Conservation (phyloP, 2,797 vertebrate species). For the Kryptolebias ocellatus region DNA sequence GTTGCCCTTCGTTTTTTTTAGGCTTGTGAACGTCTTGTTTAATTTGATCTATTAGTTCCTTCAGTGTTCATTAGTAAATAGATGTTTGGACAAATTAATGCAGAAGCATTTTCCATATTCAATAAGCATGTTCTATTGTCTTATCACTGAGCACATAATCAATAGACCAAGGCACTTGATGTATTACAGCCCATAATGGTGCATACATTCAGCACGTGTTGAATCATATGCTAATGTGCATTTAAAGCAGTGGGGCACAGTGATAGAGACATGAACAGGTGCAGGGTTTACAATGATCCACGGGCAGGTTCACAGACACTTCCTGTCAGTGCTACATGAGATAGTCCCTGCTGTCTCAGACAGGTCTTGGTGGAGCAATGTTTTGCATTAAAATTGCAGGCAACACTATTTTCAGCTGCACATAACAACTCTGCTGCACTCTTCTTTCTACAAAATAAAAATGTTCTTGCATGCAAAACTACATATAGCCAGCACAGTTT, state of each 20-base stretch:
- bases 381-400: conserved; percentile 76
- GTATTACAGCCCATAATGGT: conserved; percentile 66
- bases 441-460: conserved; percentile 38
- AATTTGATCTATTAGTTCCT: conserved; percentile 43
- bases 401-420: conserved; percentile 43
- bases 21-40: conserved; percentile 26
- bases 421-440: conserved; percentile 32
- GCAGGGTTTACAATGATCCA: conserved; percentile 69
- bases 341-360: conserved; percentile 70
- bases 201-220: conserved; percentile 66
- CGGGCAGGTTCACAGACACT: conserved; percentile 70
- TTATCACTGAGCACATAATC: conserved; percentile 67
- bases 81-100: conserved; percentile 55
- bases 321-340: conserved; percentile 68
- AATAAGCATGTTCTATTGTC: conserved; percentile 68
- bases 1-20: conserved; percentile 36
- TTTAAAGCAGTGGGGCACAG: conserved; percentile 44
- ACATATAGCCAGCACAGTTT: conserved; percentile 17
- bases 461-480: conserved; percentile 32
- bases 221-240: conserved; percentile 61
- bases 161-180: conserved; percentile 71
- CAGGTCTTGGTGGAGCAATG: conserved; percentile 68
- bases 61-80: conserved; percentile 53
- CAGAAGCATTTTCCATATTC: conserved; percentile 68
- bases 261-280: conserved; percentile 64